phyloP scores from a whole-genome alignment of 1,140 invertebrate species.

The Homalodisca vitripennis region DNA sequence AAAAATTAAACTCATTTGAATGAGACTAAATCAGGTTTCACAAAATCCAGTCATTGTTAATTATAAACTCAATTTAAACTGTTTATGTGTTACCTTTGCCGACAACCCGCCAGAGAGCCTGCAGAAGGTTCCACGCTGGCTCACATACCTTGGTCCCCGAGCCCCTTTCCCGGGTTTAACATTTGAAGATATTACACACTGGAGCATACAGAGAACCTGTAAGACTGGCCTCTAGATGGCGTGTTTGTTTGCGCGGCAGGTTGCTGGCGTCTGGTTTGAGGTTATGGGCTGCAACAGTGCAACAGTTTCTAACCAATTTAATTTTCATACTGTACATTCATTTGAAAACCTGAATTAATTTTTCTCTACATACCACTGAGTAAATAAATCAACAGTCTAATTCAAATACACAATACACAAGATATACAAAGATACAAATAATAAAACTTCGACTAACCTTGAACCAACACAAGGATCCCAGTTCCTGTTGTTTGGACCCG shows the following conservation, averaged over 20 bases:
- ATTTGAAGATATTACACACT: neutral
- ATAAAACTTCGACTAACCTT: slow-evolving; percentile 9
- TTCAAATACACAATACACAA: no score
- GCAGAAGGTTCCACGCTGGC: slow-evolving; percentile 88
- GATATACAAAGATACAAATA: no score
- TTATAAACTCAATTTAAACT: slow-evolving; percentile 17
- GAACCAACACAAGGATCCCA: slow-evolving; percentile 20
- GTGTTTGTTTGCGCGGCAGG: no score
- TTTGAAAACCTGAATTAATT: neutral
- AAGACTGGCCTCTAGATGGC: no score
- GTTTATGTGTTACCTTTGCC: slow-evolving; percentile 57
- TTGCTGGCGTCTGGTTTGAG: no score
- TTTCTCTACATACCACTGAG: neutral
- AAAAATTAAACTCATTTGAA: no score
- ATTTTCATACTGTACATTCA: neutral
- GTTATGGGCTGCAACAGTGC: no score
- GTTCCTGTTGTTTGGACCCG: neutral
- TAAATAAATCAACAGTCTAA: neutral
- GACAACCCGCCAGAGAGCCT: slow-evolving; percentile 90
- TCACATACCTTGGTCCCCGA: slow-evolving; percentile 76
- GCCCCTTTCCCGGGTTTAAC: slow-evolving; percentile 55
- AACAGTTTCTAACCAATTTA: no score
- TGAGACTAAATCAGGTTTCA: no score
- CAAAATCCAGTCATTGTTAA: no score
- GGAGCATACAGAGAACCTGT: no score